phyloP scores from a whole-genome alignment of 2,113 vertebrate species.

The Euleptes europaea region DNA sequence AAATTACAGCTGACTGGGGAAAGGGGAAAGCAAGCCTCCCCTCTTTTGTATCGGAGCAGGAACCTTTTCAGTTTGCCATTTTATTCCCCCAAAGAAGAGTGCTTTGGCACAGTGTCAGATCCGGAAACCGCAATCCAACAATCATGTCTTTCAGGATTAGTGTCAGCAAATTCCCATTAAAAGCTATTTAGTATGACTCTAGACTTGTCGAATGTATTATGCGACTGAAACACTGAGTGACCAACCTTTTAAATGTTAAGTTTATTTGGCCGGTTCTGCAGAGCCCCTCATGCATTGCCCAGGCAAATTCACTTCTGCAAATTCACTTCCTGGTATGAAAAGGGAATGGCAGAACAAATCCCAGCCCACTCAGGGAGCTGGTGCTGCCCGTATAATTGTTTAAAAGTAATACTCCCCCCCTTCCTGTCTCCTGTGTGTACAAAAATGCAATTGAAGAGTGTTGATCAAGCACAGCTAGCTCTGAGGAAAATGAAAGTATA shows the following conservation, averaged over 20 bases:
- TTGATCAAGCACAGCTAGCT: not conserved
- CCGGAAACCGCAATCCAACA: not conserved
- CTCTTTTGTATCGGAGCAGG: too few species aligned
- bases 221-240: not conserved
- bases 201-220: not conserved
- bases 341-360: not conserved
- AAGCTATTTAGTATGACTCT: not conserved
- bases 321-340: not conserved
- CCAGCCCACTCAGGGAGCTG: not conserved
- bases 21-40: not conserved
- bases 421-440: not conserved
- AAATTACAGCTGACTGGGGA: not conserved
- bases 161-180: not conserved
- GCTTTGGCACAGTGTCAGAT: not conserved
- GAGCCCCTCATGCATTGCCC: not conserved
- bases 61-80: not conserved
- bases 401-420: not conserved
- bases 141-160: not conserved
- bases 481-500: not conserved
- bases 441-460: conserved; percentile 8
- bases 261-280: not conserved
- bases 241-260: too few species aligned
- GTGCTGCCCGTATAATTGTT: not conserved
- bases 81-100: not conserved
- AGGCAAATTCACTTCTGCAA: not conserved